phyloP scores from a whole-genome alignment of 2,888 invertebrate genomes.

The Chymomyza caudatula region DNA sequence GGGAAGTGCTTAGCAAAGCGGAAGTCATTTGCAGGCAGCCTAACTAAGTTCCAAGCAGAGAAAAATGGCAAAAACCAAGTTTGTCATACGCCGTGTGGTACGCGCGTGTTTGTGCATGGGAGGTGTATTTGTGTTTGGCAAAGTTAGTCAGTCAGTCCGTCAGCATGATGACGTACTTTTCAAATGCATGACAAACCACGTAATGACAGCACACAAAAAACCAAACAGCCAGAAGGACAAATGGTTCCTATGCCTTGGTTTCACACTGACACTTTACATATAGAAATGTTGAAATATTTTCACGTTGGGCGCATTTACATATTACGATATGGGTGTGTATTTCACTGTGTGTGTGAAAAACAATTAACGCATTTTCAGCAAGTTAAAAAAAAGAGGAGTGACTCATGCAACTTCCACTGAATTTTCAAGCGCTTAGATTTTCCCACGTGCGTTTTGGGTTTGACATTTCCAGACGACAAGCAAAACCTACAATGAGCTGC shows the following conservation, averaged over 20 bases:
- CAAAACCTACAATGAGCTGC: not conserved
- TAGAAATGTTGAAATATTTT: slow-evolving; percentile 50
- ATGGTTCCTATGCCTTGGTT: not conserved
- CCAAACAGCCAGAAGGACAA: not conserved
- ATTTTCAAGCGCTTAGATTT: slow-evolving; percentile 46
- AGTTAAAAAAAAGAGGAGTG: slow-evolving; percentile 37
- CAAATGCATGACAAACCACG: slow-evolving; percentile 52
- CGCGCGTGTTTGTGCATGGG: slow-evolving; percentile 6
- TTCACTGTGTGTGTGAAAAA: slow-evolving; percentile 46
- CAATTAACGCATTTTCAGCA: slow-evolving; percentile 62
- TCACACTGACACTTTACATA: slow-evolving; percentile 5
- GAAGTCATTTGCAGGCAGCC: slow-evolving; percentile 52
- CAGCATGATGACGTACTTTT: slow-evolving; percentile 52
- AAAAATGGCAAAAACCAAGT: slow-evolving; percentile 22
- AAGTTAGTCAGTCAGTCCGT: slow-evolving; percentile 26
- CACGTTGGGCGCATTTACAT: slow-evolving; percentile 47
- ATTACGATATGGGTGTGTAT: slow-evolving; percentile 19
- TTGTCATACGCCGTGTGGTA: slow-evolving; percentile 51
- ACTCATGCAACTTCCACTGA: slow-evolving; percentile 50
- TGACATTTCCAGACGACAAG: slow-evolving; percentile 6
- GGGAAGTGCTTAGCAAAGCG: not conserved
- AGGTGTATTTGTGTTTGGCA: not conserved
- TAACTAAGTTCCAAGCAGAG: slow-evolving; percentile 44
- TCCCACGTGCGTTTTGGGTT: slow-evolving; percentile 45
- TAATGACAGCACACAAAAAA: slow-evolving; percentile 32